Conservation (phyloP, 2,797 vertebrate species). For the Coluber constrictor region DNA sequence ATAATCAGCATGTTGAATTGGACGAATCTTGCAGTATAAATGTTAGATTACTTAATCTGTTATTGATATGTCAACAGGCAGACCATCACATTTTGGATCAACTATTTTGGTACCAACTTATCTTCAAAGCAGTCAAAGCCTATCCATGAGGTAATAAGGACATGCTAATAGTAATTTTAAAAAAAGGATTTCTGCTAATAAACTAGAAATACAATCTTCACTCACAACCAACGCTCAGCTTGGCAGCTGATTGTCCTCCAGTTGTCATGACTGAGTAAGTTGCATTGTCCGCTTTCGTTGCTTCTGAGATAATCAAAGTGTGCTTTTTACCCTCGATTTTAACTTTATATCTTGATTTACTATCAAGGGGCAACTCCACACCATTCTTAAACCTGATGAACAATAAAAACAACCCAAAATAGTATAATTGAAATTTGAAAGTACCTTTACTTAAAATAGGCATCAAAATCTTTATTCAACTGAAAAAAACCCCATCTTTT, state of each 20-base stretch:
- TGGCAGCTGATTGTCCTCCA: constrained; percentile 87
- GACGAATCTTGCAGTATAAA: neutral
- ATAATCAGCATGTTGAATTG: neutral
- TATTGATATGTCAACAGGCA: neutral
- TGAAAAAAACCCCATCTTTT: neutral
- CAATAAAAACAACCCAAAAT: neutral
- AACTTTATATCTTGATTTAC: constrained; percentile 87
- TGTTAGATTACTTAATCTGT: neutral
- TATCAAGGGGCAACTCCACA: constrained; percentile 87
- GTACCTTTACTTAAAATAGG: neutral
- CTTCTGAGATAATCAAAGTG: constrained; percentile 89
- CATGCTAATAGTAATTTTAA: neutral
- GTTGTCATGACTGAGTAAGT: constrained; percentile 92
- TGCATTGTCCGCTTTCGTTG: constrained; percentile 86
- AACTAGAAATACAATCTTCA: constrained; percentile 17
- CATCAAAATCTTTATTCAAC: neutral
- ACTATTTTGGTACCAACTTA: neutral
- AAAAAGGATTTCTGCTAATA: neutral
- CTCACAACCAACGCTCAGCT: constrained; percentile 86
- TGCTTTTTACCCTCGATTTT: constrained; percentile 92
- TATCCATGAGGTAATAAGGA: neutral
- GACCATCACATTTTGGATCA: neutral
- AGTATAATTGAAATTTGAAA: constrained; percentile 8
- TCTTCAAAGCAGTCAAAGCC: neutral
- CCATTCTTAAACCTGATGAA: constrained; percentile 92